Base-by-base conservation (phyloP, 2,113 vertebrate genomes). In the Pelusios castaneus region DNA sequence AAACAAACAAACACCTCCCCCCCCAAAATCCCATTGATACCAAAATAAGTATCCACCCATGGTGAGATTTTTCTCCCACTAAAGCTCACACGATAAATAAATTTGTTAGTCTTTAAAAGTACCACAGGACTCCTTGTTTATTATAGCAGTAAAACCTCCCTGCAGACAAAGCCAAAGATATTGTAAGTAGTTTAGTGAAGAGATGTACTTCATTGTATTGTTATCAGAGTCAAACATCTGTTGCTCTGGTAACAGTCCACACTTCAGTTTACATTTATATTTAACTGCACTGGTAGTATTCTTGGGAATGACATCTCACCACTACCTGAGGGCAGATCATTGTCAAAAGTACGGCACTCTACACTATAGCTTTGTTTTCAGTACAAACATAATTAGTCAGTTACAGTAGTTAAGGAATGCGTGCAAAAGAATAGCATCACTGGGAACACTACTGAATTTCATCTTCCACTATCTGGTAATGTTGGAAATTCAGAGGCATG, bases 381-480 rank as follows among this genome's bases (percentile, higher is more conserved):
- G 82, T 87, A 80, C 84, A 92, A 84, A 84, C 17, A 84, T 43
- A 87, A 96, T 87, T 76, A 85, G 49, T 76, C 51, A 84, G 10
- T 82, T 85, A 80, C 0, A 89, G n/a, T 4, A 89, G 54, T 95
- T 89, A 90, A 21, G 8, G 38, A 73, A 52, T n/a, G 80, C 29
- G 82, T 82, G 49, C 4, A 34, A 83, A 31, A 94, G 51, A 92
- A 93, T 38, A 94, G 52, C 47, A 34, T 80, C 95, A 89, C 58
- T 82, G 49, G 85, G 87, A 95, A 89, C 9, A 34, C 13, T 82
- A 91, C 43, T 85, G 93, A 95, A 92, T 94, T 95, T 89, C 34
- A 45, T 70, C 21, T 31, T 81, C 80, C 60, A 84, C 29, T 76
- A 93, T 82, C 25, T 80, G 79, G 21, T 77, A 87, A 84, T 13